Conservation (phyloP, 2,797 vertebrate genomes). For the Halcyon chelicuti region DNA sequence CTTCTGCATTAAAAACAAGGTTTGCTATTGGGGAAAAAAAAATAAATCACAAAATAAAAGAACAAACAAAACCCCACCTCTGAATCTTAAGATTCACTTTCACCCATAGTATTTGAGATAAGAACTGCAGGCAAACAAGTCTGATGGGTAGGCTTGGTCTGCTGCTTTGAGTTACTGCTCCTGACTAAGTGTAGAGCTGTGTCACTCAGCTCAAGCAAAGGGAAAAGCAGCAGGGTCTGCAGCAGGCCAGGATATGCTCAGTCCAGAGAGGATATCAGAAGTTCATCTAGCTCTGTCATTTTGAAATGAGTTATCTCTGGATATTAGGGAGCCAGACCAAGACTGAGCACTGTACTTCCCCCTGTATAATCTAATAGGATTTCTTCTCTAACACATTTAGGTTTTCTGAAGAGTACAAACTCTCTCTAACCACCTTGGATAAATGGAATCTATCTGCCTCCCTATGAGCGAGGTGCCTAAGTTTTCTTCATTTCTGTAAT, state of each 20-base stretch:
- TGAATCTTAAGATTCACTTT: neutral
- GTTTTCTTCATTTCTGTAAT: neutral
- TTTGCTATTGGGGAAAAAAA: neutral
- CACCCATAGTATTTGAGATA: accelerated
- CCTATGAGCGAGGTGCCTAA: neutral
- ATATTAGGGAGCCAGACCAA: neutral
- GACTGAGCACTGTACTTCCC: neutral
- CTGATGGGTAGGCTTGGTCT: neutral
- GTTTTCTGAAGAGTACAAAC: neutral
- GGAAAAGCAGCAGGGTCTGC: neutral
- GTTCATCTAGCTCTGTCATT: neutral
- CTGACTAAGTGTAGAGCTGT: neutral
- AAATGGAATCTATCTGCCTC: neutral
- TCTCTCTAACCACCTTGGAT: neutral
- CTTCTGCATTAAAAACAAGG: neutral
- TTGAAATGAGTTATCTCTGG: neutral
- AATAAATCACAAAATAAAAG: neutral
- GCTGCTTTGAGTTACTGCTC: neutral
- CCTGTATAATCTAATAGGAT: neutral
- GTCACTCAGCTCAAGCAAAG: neutral
- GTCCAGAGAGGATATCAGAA: neutral
- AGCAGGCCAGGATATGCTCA: neutral
- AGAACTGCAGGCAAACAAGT: neutral
- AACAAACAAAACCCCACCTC: no score
- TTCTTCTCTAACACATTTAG: neutral